Conservation (phyloP, 2,888 invertebrate genomes). For the Metopia argyrocephala region DNA sequence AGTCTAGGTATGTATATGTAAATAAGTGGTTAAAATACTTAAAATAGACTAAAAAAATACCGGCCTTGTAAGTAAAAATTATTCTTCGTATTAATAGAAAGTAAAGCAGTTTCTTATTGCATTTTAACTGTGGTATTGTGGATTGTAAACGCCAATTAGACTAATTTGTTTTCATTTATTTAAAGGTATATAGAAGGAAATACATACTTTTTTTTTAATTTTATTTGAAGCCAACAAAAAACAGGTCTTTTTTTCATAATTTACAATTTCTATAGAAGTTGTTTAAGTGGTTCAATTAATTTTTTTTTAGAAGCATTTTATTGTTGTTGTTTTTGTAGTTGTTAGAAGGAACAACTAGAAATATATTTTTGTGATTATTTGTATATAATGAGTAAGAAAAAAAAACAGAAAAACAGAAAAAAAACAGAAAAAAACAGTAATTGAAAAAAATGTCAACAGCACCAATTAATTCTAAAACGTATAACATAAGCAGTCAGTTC, state of each 20-base stretch:
- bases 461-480: constrained; percentile 77
- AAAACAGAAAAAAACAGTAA: constrained; percentile 36
- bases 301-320: constrained; percentile 1
- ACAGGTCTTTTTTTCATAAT: constrained; percentile 43
- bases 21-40: no score
- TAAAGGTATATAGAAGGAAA: neutral
- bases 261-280: constrained; percentile 46
- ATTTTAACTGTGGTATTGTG: no score
- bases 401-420: neutral
- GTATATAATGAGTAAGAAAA: neutral
- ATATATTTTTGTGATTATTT: constrained; percentile 45
- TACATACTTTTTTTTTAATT: neutral
- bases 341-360: neutral
- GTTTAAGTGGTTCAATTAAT: constrained; percentile 57
- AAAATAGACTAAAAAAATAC: no score
- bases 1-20: no score
- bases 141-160: no score
- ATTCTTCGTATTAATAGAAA: no score
- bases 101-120: no score
- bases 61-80: no score
- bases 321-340: no score
- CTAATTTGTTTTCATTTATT: no score
- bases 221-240: neutral
- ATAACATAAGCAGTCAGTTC: constrained; percentile 67
- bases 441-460: constrained; percentile 75